phyloP scores from a whole-genome alignment of 2,888 invertebrate genomes.

The Gari tellinella region DNA sequence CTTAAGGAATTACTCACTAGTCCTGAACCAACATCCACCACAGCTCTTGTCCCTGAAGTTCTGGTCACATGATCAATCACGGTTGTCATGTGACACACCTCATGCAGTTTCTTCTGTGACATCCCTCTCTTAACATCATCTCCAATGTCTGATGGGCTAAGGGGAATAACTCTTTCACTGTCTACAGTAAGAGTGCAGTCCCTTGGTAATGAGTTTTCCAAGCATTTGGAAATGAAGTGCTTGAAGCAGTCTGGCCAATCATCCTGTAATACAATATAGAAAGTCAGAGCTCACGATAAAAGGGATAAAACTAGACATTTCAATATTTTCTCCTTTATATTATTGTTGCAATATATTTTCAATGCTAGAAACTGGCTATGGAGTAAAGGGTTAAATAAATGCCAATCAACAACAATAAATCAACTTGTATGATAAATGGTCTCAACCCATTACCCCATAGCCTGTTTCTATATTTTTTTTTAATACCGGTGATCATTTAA shows the following conservation, averaged over 20 bases:
- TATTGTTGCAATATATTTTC: too few relatives aligned
- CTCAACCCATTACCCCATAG: too few relatives aligned
- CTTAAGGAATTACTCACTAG: too few relatives aligned
- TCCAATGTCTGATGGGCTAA: conserved; percentile 25
- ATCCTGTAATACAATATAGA: conserved; percentile 49
- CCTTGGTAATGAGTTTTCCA: conserved; percentile 49
- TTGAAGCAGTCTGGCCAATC: conserved; percentile 63
- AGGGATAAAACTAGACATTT: too few relatives aligned
- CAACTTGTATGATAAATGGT: too few relatives aligned
- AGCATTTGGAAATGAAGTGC: conserved; percentile 50
- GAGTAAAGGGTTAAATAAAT: too few relatives aligned
- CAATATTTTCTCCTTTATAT: too few relatives aligned
- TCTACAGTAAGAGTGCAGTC: background rate
- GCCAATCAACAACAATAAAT: too few relatives aligned
- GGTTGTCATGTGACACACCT: conserved; percentile 78
- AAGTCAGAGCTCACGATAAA: too few relatives aligned
- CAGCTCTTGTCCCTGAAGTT: conserved; percentile 57
- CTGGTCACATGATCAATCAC: conserved; percentile 70
- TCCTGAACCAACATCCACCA: conserved; percentile 82
- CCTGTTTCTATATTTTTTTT: too few relatives aligned
- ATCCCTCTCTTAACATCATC: conserved; percentile 73
- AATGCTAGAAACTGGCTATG: too few relatives aligned
- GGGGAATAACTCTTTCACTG: background rate
- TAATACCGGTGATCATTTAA: too few relatives aligned
- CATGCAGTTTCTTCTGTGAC: conserved; percentile 81